phyloP scores from a whole-genome alignment of 2,797 vertebrate species.

The Leptatherina wallacei region DNA sequence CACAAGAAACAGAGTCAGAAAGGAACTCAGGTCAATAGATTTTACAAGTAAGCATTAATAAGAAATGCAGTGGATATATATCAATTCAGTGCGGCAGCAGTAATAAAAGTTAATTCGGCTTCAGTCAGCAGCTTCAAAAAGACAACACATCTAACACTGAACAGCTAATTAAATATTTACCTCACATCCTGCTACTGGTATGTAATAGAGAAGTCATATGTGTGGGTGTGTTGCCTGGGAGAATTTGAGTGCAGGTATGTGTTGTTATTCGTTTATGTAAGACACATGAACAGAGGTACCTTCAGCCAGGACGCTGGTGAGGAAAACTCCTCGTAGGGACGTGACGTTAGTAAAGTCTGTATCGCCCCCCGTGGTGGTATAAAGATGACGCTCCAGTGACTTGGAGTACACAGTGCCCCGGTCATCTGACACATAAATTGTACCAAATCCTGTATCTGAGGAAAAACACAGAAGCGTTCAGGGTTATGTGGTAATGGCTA shows the following conservation, averaged over 20 bases:
- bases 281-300: constrained; percentile 74
- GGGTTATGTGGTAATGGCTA: not conserved
- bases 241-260: constrained; percentile 39
- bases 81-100: not conserved
- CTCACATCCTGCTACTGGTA: constrained; percentile 35
- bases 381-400: constrained; percentile 93
- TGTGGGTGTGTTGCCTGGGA: constrained; percentile 36
- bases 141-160: constrained; percentile 52
- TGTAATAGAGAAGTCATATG: constrained; percentile 56
- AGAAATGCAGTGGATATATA: not conserved
- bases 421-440: constrained; percentile 94
- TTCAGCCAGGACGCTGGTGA: constrained; percentile 90
- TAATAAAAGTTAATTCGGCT: constrained; percentile 36
- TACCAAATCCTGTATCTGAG: constrained; percentile 91
- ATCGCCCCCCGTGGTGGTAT: constrained; percentile 90
- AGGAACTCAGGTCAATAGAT: not conserved
- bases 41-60: not conserved
- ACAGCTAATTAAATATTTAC: constrained; percentile 75
- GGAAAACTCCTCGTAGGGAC: constrained; percentile 92
- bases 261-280: constrained; percentile 32
- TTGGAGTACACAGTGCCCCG: constrained; percentile 93
- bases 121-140: constrained; percentile 42
- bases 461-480: not conserved
- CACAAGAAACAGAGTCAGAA: not conserved
- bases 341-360: constrained; percentile 96